Base-by-base conservation (phyloP, 1,140 invertebrate genomes). In the Tenebrio molitor region DNA sequence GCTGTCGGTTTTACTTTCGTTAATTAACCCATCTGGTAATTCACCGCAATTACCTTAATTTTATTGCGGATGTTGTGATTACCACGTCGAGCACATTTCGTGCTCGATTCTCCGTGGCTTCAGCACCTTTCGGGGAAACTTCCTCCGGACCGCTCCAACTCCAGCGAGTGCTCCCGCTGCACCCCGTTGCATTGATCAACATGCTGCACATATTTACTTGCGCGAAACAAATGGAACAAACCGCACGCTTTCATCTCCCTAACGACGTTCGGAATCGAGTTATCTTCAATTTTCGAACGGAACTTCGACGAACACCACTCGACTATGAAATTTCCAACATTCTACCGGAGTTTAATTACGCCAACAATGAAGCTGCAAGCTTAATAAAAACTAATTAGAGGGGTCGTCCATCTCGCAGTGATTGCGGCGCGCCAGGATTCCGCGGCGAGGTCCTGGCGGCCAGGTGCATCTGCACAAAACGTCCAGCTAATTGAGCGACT, bases 41-140 rank as follows among this genome's bases (percentile, higher is more conserved):
- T 58, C 21, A 58, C 21, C 4, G 23, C 29, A 29, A 58, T 29
- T 58, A 14, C 21, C 16, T 25, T 58, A 58, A 29, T 34, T 58
- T 58, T 58, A 58, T n/a, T 58, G 23, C 50, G 23, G 23, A 58
- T 58, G 50, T 58, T 58, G 8, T 58, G 50, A 58, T 58, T 29
- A 58, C 15, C 50, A 12, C 12, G 23, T 58, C 17, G 16, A 21
- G 16, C 2, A 21, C 23, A 21, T 50, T 50, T 21, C 23, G n/a
- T n/a, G n/a, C n/a, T n/a, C n/a, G n/a, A n/a, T n/a, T n/a, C n/a
- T n/a, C n/a, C n/a, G n/a, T n/a, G n/a, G n/a, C n/a, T n/a, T n/a
- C n/a, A n/a, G n/a, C n/a, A n/a, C n/a, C n/a, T n/a, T n/a, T n/a
- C n/a, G n/a, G n/a, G n/a, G n/a, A n/a, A n/a, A n/a, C n/a, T n/a